Conservation (phyloP, 2,113 vertebrate genomes). For the Alligator sinensis region DNA sequence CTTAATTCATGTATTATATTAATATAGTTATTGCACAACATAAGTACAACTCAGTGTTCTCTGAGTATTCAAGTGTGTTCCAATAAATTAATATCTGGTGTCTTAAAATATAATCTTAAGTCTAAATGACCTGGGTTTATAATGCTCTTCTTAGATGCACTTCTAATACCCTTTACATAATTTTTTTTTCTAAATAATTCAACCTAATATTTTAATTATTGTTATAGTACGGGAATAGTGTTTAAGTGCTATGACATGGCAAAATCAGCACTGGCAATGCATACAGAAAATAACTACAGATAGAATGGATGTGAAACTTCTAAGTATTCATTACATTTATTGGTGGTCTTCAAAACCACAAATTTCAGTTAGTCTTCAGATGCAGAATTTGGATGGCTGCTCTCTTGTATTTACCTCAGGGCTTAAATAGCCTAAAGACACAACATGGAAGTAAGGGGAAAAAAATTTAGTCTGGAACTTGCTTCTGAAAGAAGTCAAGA, state of each 20-base stretch:
- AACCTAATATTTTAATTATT: neutral
- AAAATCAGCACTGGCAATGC: neutral
- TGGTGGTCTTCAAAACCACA: fast-evolving
- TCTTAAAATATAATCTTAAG: neutral
- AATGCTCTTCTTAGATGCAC: neutral
- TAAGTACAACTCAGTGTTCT: neutral
- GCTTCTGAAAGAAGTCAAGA: neutral
- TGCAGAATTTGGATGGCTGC: neutral
- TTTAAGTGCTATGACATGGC: neutral
- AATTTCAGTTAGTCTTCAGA: neutral
- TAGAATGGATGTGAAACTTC: neutral
- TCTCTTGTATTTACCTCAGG: neutral
- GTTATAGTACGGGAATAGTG: neutral
- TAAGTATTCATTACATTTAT: neutral
- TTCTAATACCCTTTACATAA: neutral
- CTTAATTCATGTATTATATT: neutral
- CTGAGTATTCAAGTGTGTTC: neutral
- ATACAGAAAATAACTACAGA: neutral
- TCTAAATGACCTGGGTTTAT: neutral
- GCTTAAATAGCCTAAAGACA: neutral
- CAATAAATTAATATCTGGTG: neutral
- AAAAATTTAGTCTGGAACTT: neutral
- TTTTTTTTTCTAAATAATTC: neutral
- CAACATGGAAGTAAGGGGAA: neutral
- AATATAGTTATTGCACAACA: neutral